Evolutionary conservation across 2,113 vertebrate genomes (phyloP).

Genomic region (Phalacrocorax aristotelis): DNA sequence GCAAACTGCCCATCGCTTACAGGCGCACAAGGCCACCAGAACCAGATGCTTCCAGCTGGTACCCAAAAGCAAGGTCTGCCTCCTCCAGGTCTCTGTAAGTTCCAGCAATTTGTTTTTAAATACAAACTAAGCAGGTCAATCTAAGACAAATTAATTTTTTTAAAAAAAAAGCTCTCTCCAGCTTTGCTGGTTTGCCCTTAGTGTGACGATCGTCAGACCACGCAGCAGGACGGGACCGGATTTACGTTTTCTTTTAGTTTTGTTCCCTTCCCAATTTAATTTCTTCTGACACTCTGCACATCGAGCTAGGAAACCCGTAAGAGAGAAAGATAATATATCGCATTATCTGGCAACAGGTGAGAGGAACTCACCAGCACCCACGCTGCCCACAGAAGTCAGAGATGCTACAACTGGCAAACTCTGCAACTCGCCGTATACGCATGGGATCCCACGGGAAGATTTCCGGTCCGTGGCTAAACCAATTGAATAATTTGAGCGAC

Average conservation of each 20-base stretch:
- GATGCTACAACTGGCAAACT: background rate
- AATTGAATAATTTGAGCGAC: no score
- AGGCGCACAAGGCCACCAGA: background rate
- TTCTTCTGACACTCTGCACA: background rate
- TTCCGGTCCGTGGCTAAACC: background rate
- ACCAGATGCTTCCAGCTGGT: background rate
- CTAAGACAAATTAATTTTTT: background rate
- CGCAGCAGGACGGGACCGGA: background rate
- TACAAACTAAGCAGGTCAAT: background rate
- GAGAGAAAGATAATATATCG: background rate
- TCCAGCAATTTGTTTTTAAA: background rate
- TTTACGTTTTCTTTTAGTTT: background rate
- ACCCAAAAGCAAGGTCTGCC: background rate
- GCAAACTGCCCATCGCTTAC: background rate
- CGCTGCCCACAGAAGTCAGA: background rate
- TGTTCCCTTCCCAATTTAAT: background rate
- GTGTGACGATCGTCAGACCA: fast-evolving
- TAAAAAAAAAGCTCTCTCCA: background rate
- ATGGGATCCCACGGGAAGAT: background rate
- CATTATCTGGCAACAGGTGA: background rate
- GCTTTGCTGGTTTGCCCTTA: background rate
- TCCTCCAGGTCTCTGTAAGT: background rate
- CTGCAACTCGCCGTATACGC: fast-evolving
- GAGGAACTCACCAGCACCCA: background rate
- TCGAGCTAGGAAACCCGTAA: background rate